A percentile compares a stretch with the other conserved stretches of the same genome.
phyloP scores from a whole-genome alignment of 1,140 invertebrate species.

The Conus ventricosus region DNA sequence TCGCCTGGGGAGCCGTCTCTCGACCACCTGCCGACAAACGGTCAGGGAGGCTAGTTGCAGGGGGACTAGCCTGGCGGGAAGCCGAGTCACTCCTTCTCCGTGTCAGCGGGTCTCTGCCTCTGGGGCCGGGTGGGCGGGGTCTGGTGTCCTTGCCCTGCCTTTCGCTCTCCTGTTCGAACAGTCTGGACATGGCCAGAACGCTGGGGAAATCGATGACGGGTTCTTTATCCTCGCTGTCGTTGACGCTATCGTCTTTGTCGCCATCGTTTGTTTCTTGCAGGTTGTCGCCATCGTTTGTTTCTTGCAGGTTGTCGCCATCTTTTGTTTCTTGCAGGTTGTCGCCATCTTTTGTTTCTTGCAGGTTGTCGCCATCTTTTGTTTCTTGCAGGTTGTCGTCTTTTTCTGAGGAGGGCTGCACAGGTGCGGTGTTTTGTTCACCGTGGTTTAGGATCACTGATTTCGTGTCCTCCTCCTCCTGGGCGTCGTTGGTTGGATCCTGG shows the following conservation, averaged over 20 bases:
- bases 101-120: neutral
- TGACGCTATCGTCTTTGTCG: neutral
- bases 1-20: too few relatives aligned
- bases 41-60: too few relatives aligned
- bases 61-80: too few relatives aligned
- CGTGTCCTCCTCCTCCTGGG: neutral
- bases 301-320: too few relatives aligned
- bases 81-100: neutral
- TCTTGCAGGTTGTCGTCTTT: neutral
- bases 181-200: constrained; percentile 13
- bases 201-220: constrained; percentile 3
- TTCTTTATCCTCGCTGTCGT: neutral
- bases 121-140: neutral
- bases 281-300: too few relatives aligned
- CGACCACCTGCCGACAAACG: too few relatives aligned
- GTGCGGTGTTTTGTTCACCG: neutral
- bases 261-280: too few relatives aligned
- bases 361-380: neutral
- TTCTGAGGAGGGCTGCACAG: neutral
- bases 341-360: neutral
- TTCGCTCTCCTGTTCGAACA: constrained; percentile 16
- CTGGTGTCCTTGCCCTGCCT: neutral
- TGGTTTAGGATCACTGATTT: neutral
- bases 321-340: neutral
- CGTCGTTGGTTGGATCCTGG: neutral